These are phyloP conservation scores for Clivina fossor DNA, from an alignment of 2,888 invertebrate genomes.

Conservation along the genomic window DNA sequence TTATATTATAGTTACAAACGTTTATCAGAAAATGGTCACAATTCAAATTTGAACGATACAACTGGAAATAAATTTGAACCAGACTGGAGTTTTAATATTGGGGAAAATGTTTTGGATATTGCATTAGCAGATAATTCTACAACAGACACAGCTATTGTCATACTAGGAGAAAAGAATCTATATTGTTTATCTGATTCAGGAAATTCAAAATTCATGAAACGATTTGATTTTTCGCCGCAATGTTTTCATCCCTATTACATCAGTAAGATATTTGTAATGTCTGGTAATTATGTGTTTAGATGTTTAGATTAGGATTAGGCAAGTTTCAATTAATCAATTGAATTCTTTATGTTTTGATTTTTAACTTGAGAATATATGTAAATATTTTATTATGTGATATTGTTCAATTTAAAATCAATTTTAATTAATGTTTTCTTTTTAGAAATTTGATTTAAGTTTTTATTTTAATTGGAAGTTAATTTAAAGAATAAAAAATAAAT, in stretches of 20 bases:
- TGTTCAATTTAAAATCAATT: too few species aligned
- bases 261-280: slow-evolving; percentile 49
- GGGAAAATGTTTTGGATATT: slow-evolving; percentile 59
- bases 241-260: slow-evolving; percentile 68
- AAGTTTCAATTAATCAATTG: too few species aligned
- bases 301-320: too few species aligned
- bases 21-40: slow-evolving; percentile 70
- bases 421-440: too few species aligned
- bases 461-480: too few species aligned
- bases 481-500: too few species aligned
- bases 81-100: slow-evolving; percentile 83
- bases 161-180: slow-evolving; percentile 83
- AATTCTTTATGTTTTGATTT: not conserved
- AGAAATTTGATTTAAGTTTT: too few species aligned
- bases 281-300: slow-evolving; percentile 60
- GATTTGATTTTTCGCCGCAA: slow-evolving; percentile 80
- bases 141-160: slow-evolving; percentile 71
- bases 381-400: too few species aligned
- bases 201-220: slow-evolving; percentile 77
- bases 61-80: slow-evolving; percentile 63
- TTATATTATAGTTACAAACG: slow-evolving; percentile 82
- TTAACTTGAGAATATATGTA: too few species aligned
- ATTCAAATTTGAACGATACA: slow-evolving; percentile 58
- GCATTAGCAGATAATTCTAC: slow-evolving; percentile 48
- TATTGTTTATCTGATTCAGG: slow-evolving; percentile 81